Conservation (phyloP, 2,113 vertebrate species). For the Sciurus niger region DNA sequence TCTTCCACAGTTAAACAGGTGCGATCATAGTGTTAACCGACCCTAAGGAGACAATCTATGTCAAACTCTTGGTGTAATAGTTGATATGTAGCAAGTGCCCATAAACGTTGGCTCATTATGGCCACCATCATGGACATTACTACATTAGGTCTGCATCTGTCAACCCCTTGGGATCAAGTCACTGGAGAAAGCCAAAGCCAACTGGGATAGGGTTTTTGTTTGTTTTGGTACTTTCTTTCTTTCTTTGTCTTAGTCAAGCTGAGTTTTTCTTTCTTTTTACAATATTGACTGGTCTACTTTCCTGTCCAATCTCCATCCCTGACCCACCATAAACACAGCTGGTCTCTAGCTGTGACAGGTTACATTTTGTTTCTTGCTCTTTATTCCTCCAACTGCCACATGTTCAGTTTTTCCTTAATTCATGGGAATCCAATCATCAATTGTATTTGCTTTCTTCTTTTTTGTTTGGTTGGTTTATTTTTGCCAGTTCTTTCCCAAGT, state of each 20-base stretch:
- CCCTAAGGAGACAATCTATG: not conserved
- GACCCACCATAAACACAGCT: not conserved
- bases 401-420: not conserved
- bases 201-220: not conserved
- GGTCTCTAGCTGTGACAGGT: not conserved
- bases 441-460: not conserved
- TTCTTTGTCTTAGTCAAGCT: not conserved
- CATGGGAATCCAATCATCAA: not conserved
- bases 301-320: not conserved
- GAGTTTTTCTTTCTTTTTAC: constrained; percentile 10
- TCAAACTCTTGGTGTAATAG: not conserved
- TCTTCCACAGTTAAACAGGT: not conserved
- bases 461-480: not conserved
- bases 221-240: not conserved
- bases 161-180: not conserved
- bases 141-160: not conserved
- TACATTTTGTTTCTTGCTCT: not conserved
- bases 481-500: not conserved
- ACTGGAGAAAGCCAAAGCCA: not conserved
- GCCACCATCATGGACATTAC: not conserved
- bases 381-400: not conserved
- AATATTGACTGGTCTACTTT: not conserved
- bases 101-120: not conserved
- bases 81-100: too few species aligned
- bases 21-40: not conserved